phyloP scores from a whole-genome alignment of 30 jellyfish, hydroid and myxozoan genomes.

The Hydractinia echinata region DNA sequence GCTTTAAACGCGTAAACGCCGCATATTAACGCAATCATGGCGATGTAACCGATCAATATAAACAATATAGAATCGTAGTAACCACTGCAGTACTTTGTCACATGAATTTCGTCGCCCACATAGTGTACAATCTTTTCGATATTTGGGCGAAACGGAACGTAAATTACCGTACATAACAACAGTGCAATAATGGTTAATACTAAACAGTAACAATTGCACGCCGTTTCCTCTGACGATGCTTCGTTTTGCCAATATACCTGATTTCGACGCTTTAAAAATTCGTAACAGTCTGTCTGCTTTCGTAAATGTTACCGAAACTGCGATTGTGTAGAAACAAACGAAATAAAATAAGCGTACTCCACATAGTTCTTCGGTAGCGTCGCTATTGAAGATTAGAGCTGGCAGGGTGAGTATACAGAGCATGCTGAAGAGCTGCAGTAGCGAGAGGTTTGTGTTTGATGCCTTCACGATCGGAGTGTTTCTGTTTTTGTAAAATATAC shows the following conservation, averaged over 20 bases:
- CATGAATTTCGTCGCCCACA: constrained; percentile 14
- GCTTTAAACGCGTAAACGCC: constrained; percentile 93
- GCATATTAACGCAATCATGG: constrained; percentile 74
- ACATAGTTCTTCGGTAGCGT: constrained; percentile 16
- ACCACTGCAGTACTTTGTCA: constrained; percentile 66
- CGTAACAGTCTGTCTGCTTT: constrained; percentile 94
- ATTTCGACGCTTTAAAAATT: constrained; percentile 67
- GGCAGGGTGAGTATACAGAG: constrained; percentile 59
- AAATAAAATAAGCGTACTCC: constrained; percentile 70
- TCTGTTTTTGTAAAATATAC: constrained; percentile 35
- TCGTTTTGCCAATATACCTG: constrained; percentile 68
- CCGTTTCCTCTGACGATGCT: constrained; percentile 77
- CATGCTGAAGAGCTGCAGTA: constrained; percentile 77
- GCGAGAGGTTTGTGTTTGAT: constrained; percentile 65
- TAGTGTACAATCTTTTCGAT: constrained; percentile 6
- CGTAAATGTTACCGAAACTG: constrained; percentile 97
- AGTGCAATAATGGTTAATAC: constrained; percentile 59
- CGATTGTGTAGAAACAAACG: constrained; percentile 62
- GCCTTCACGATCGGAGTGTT: constrained; percentile 94
- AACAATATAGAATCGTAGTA: constrained; percentile 43
- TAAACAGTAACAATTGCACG: constrained; percentile 75
- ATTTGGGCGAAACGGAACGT: constrained; percentile 60
- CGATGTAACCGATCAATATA: constrained; percentile 57
- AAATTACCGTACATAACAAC: constrained; percentile 45
- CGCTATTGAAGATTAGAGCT: constrained; percentile 9